phyloP scores from a whole-genome alignment of 2,113 vertebrate genomes.

The Pseudonaja textilis region DNA sequence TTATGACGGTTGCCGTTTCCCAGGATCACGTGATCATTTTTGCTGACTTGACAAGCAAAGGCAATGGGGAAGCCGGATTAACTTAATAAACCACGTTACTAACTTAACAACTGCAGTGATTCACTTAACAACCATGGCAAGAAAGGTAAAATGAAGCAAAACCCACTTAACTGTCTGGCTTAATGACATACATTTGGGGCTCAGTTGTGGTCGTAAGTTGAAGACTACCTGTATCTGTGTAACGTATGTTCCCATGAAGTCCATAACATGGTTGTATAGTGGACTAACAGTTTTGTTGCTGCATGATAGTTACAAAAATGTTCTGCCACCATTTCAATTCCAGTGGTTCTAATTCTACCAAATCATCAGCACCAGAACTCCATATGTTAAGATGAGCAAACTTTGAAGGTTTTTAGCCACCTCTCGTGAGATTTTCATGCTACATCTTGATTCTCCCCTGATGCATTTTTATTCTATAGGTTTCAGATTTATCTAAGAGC shows the following conservation, averaged over 20 bases:
- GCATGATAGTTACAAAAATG: background rate
- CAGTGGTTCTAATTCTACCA: background rate
- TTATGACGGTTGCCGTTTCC: no score
- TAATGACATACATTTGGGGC: background rate
- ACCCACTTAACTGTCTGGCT: no score
- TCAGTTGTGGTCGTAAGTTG: no score
- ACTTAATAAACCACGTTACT: no score
- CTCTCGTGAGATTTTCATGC: background rate
- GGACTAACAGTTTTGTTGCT: background rate
- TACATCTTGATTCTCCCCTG: background rate
- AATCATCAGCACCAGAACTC: background rate
- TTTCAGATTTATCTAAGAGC: conserved; percentile 23
- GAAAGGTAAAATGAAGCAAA: no score
- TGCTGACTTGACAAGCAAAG: no score
- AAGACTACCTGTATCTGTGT: background rate
- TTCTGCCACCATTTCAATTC: background rate
- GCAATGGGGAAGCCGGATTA: no score
- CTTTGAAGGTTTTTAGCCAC: background rate
- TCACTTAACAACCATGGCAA: no score
- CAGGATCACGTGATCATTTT: no score
- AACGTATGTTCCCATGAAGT: background rate
- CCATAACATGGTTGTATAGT: background rate
- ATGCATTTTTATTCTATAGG: conserved; percentile 42
- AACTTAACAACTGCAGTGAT: no score
- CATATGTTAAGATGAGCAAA: background rate